Evolutionary conservation across 2,797 vertebrate genomes (phyloP).

Genomic region (Liparis tanakae): DNA sequence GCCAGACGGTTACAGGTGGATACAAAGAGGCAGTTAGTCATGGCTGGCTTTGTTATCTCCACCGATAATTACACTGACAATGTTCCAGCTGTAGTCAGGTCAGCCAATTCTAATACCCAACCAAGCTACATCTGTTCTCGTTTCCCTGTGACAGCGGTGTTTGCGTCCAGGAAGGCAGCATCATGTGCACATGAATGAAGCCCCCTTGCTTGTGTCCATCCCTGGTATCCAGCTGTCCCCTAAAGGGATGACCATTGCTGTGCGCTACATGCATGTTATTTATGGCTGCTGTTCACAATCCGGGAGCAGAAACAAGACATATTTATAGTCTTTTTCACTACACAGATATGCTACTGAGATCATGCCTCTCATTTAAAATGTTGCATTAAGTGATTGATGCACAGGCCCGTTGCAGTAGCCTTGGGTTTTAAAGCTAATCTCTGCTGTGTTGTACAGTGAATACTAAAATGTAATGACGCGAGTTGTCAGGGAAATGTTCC

Average conservation of each 20-base stretch:
- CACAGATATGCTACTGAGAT: constrained; percentile 45
- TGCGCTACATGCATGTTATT: constrained; percentile 52
- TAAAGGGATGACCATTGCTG: constrained; percentile 50
- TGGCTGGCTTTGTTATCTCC: constrained; percentile 63
- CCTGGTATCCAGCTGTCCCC: constrained; percentile 44
- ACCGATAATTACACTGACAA: constrained; percentile 72
- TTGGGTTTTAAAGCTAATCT: constrained; percentile 15
- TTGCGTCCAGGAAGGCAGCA: constrained; percentile 55
- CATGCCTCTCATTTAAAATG: constrained; percentile 26
- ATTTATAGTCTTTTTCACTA: constrained; percentile 41
- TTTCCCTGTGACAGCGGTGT: constrained; percentile 47
- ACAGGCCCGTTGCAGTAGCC: not conserved
- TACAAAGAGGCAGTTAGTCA: constrained; percentile 63
- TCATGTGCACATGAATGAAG: constrained; percentile 56
- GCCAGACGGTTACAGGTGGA: constrained; percentile 68
- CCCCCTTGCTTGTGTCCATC: constrained; percentile 51
- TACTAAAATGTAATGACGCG: not conserved
- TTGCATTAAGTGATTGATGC: constrained; percentile 33
- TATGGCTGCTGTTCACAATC: constrained; percentile 44
- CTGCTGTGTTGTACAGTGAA: constrained; percentile 17
- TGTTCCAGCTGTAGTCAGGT: constrained; percentile 68
- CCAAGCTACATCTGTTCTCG: constrained; percentile 53
- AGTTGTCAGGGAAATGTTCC: not conserved
- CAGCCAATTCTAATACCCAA: constrained; percentile 61
- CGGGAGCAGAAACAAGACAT: constrained; percentile 33